Base-by-base conservation (phyloP, 2,797 vertebrate species). In the Scleropages formosus region DNA sequence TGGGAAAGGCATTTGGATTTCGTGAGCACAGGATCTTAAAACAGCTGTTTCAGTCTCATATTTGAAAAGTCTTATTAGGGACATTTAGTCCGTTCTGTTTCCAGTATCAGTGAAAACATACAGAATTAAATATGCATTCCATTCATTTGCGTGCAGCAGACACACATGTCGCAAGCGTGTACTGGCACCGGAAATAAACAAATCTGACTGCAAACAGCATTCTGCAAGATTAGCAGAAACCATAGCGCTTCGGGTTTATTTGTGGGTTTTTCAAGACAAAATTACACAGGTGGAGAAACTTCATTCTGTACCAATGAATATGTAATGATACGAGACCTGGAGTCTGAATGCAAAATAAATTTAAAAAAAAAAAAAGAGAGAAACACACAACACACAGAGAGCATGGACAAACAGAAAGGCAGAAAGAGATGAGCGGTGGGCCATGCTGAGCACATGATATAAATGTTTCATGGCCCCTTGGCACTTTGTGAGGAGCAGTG, bases 141-240 rank as follows among this genome's bases (percentile, higher is more conserved):
- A 44, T 69, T 69, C 20, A 56, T 58, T 71, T 24, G 71, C 27
- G 31, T 71, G 51, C 47, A 56, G 68, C 22, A n/a, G 51, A 7
- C 24, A n/a, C n/a, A 27, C 68, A 53, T 70, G 39, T 65, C 18
- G 44, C 18, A 13, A 22, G 65, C 39, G 44, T n/a, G 24, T 39
- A 26, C 18, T 58, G 26, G 56, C 27, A 71, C 56, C 71, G 53
- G 31, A 70, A 22, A 64, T 31, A 9, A 13, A 49, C 39, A 69
- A 51, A 51, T 44, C 53, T 13, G 51, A 68, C n/a, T 69, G 67
- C n/a, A 69, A 53, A 70, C 20, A 13, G 31, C 53, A 56, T 9
- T 39, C 2, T 26, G 68, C 13, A 31, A 11, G 31, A 56, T 53
- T 24, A 53, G 53, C 70, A 53, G 53, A 70, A 27, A 26, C 24